A percentile compares a stretch with the other conserved stretches of the same genome.
phyloP scores from a whole-genome alignment of 2,113 vertebrate species.

The Microtus pennsylvanicus region DNA sequence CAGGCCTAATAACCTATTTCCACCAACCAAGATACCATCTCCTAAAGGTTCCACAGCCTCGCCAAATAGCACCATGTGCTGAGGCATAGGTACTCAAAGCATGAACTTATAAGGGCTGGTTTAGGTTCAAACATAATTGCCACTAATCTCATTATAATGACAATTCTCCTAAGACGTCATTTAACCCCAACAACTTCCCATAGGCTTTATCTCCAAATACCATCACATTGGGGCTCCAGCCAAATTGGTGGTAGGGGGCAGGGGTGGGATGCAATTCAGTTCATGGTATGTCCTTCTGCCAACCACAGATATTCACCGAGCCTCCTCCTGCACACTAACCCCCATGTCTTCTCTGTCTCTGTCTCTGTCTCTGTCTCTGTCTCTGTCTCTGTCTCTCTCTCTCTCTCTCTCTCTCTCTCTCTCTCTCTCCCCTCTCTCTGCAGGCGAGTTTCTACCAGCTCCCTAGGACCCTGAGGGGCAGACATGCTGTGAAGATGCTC shows the following conservation, averaged over 20 bases:
- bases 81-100: not conserved
- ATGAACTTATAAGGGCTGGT: not conserved
- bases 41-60: not conserved
- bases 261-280: not conserved
- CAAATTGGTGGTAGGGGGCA: not conserved
- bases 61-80: not conserved
- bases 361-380: no score
- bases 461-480: not conserved
- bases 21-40: not conserved
- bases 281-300: not conserved
- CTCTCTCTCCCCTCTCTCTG: not conserved
- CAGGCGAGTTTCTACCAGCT: not conserved
- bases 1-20: not conserved
- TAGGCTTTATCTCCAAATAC: not conserved
- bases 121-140: not conserved
- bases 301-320: not conserved
- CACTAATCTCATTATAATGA: not conserved
- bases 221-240: not conserved
- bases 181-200: not conserved
- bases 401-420: no score
- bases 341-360: not conserved
- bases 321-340: not conserved
- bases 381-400: not conserved
- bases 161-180: not conserved
- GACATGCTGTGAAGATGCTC: not conserved